Evolutionary conservation across 2,113 vertebrate species (phyloP), one percentile per base, ranked within the genome.

Genomic region (Mohoua ochrocephala): DNA sequence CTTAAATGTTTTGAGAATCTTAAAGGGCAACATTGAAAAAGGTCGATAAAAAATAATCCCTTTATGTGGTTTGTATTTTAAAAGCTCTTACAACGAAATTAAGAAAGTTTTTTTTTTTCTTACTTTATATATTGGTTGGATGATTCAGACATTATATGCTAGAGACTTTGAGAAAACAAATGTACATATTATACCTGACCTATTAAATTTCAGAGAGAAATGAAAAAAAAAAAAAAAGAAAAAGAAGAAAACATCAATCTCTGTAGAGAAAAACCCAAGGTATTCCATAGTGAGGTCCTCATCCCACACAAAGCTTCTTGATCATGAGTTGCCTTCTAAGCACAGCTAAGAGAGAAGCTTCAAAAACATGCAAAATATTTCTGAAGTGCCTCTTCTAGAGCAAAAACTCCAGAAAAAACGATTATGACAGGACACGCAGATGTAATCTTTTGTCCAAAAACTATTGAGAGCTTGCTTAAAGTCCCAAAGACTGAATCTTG

Each of bases 1-100:
- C 91, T 92, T 87, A 89, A 95, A 97, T 93, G 91, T 96, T 96
- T 97, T 89, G 79, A 96, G 91, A 95, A 93, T 96, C 92, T 91
- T 96, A 97, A 98, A 97, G 93, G 95, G 73, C 89, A 97, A 94
- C 47, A 68, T 49, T 39, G 93, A 87, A 87, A 88, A 97, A 96
- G 53, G 94, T 96, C 90, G 89, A 96, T 95, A 96, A 96, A 94
- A 95, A 93, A 94, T 57, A 97, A 96, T 97, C 79, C 56, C 94
- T 91, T 96, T 88, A 96, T 90, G 84, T 82, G 49, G 89, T 94
- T 96, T 95, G 59, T 84, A 94, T 91, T 96, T 97, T 97, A 97
- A 98, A 92, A 89, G 73, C 61, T 93, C 91, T 91, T 73, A 82
- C 37, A 96, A 93, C 78, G 95, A 97, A 95, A 97, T 97, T 95